Base-by-base conservation (phyloP, 2,113 vertebrate species). In the Scalopus aquaticus region DNA sequence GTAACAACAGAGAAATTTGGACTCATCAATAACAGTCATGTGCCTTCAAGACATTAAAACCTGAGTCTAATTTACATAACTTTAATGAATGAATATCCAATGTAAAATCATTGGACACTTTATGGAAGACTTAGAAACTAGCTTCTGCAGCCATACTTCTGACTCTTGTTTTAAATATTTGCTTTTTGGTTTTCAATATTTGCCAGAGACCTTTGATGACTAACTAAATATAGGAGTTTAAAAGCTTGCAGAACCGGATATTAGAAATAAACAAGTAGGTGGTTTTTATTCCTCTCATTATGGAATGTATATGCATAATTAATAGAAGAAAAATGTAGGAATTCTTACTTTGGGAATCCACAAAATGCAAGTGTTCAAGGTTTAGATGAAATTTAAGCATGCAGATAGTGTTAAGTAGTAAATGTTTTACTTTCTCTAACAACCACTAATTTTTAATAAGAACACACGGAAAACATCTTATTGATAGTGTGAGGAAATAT, bases 1-100 rank as follows among this genome's bases (percentile, higher is more conserved):
- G 70, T 84, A 81, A 79, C 51, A 79, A 28, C 73, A 46, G 54
- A 95, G 83, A 96, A 93, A 28, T 96, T 97, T 97, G 78, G 35
- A 95, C 80, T 90, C 42, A 81, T 97, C 83, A 62, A 87, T 92
- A 93, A 88, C 3, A 87, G 32, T 11, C 24, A 60, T 90, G 95
- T 88, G 32, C 42, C 49, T 90, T 78, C 24, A 92, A 94, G 37
- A 65, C 30, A 73, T 67, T 90, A 88, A 89, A 76, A 85, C 19
- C 0, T 46, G 35, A 79, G 6, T 12, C n/a, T 82, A 91, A 79
- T 73, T 93, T 78, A 70, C 44, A 37, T 69, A 69, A 32, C n/a
- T 83, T 89, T 72, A 76, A 60, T 67, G 4, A 56, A 83, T 84
- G 30, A 93, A 46, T 54, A 78, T 84, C 37, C 93, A 51, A 15